Conservation (phyloP, 2,113 vertebrate species). For the Atherinomorus stipes region DNA sequence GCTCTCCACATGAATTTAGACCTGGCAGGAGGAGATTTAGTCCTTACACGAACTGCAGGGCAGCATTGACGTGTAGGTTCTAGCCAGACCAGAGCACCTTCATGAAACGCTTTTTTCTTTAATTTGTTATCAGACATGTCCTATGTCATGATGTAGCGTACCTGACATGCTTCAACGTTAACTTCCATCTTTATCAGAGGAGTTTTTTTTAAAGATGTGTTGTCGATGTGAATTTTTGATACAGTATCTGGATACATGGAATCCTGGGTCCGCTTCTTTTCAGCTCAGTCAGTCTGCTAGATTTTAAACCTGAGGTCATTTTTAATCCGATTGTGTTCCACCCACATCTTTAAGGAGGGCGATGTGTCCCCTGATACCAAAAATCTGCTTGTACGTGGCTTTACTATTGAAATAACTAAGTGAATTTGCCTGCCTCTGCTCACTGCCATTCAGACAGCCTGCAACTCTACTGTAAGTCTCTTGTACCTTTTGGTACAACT, state of each 20-base stretch:
- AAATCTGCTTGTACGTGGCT: slow-evolving; percentile 3
- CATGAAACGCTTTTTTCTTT: neutral
- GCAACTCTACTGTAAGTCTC: slow-evolving; percentile 41
- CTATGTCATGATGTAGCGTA: too few relatives aligned
- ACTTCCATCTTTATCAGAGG: too few relatives aligned
- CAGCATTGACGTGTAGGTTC: neutral
- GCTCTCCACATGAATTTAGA: too few relatives aligned
- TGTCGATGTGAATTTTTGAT: neutral
- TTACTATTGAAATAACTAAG: neutral
- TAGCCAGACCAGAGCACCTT: neutral
- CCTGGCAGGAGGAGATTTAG: neutral
- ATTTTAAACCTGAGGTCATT: slow-evolving; percentile 1
- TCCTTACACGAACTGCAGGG: neutral
- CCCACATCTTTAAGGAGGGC: neutral
- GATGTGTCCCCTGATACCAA: slow-evolving; percentile 16
- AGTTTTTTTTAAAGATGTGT: neutral
- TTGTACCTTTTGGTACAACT: slow-evolving; percentile 2
- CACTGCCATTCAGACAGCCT: neutral
- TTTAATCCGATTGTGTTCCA: slow-evolving; percentile 25
- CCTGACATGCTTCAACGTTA: too few relatives aligned
- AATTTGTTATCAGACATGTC: too few relatives aligned
- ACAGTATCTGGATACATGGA: neutral
- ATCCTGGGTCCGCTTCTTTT: neutral
- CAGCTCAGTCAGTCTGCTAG: neutral
- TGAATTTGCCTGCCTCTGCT: neutral